Base-by-base conservation (phyloP, 2,113 vertebrate species). In the Callospermophilus lateralis region DNA sequence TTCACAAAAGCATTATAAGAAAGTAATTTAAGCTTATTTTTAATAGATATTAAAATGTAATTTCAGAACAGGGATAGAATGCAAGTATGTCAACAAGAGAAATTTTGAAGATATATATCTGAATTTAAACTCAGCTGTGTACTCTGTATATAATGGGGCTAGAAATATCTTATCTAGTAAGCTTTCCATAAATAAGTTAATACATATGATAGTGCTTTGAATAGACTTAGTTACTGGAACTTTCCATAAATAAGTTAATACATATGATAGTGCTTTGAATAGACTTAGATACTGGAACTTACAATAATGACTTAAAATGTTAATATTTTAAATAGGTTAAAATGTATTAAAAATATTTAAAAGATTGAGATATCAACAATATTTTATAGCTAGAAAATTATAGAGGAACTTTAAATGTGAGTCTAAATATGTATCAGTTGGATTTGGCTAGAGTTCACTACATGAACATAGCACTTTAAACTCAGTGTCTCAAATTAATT, bases 1-100 rank as follows among this genome's bases (percentile, higher is more conserved):
- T 79, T 90, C 24, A 61, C 30, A 73, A 78, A 95, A 58, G 63
- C 24, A 48, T 22, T 79, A 16, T 63, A 24, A 78, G 8, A 77
- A 91, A 72, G 20, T 39, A 84, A 73, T 90, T 88, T 86, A 34
- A 55, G 22, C 34, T 88, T 74, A 72, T 77, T 90, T 81, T 76
- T 76, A 39, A 53, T 20, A 89, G 32, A 81, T 58, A 6, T 55
- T 80, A 80, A 58, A 63, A 63, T 55, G 0, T 16, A 79, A 84
- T 11, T 93, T n/a, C 19, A 39, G 11, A 79, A 83, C 3, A 73
- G 4, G 22, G 34, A 39, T 42, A 89, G 12, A 76, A 55, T 7
- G 7, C 8, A 95, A 28, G 6, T 68, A 61, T 32, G 34, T 87
- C 4, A 79, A 91, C 76, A 0, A 84, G 5, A 30, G 4, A 89